Evolutionary conservation across 1,140 invertebrate genomes (phyloP).

Genomic region (Eubasilissa regina): DNA sequence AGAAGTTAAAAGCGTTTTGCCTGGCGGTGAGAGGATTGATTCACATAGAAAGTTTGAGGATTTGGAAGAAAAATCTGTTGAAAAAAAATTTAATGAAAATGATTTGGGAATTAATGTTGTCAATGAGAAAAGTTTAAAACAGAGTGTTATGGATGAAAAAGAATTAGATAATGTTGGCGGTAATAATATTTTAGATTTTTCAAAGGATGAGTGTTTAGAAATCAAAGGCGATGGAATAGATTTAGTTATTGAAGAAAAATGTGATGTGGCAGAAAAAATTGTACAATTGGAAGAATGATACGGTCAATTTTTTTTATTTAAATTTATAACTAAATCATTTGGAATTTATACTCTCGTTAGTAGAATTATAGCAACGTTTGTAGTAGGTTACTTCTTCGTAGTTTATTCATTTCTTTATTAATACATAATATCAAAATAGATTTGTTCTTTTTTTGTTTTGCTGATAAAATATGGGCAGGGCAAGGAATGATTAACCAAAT

Average conservation of each 20-base stretch:
- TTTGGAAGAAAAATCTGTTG: slow-evolving; percentile 1
- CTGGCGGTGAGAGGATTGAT: neutral
- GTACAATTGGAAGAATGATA: neutral
- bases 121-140: slow-evolving; percentile 10
- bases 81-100: too few relatives aligned
- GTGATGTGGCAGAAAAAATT: neutral
- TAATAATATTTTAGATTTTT: neutral
- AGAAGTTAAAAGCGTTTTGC: slow-evolving; percentile 2
- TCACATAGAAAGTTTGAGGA: neutral
- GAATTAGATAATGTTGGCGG: neutral
- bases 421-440: neutral
- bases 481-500: too few relatives aligned
- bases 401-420: neutral
- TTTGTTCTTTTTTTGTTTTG: neutral
- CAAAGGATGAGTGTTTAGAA: neutral
- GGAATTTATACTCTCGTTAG: neutral
- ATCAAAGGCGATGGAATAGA: neutral
- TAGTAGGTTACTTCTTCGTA: neutral
- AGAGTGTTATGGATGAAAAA: slow-evolving; percentile 8
- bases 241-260: neutral
- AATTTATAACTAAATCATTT: neutral
- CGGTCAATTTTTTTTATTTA: neutral
- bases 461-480: neutral
- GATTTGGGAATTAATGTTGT: neutral
- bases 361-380: slow-evolving; percentile 8